These are phyloP conservation scores for Axea sp. DNA, from an alignment of 2,888 invertebrate species.

Conservation along the genomic window DNA sequence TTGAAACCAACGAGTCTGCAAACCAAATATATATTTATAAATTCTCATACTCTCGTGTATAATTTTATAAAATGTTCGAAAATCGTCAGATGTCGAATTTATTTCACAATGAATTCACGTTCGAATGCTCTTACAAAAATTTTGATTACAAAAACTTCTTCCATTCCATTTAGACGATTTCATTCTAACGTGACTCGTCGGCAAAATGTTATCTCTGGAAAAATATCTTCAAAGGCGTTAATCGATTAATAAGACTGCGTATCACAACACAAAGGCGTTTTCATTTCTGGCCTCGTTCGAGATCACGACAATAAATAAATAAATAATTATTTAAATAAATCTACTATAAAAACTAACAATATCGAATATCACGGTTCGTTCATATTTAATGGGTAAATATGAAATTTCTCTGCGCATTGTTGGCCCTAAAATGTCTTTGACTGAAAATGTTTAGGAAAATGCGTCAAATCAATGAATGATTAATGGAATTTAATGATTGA, in stretches of 20 bases:
- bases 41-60: constrained; percentile 13
- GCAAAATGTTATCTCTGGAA: constrained; percentile 1
- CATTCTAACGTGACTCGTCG: neutral
- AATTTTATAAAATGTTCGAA: constrained; percentile 35
- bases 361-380: constrained; percentile 25
- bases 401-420: neutral
- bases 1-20: no score
- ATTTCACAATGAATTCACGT: constrained; percentile 10
- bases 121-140: constrained; percentile 23
- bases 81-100: constrained; percentile 11
- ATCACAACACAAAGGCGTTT: constrained; percentile 6
- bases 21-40: no score
- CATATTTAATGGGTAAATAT: constrained; percentile 7
- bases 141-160: constrained; percentile 36
- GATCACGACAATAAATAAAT: constrained; percentile 29
- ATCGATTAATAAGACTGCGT: constrained; percentile 16
- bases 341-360: constrained; percentile 6
- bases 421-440: neutral
- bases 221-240: constrained; percentile 19
- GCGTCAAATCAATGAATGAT: constrained; percentile 1
- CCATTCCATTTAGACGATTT: constrained; percentile 1
- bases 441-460: no score
- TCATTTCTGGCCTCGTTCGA: constrained; percentile 28
- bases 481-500: no score
- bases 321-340: constrained; percentile 36